These are phyloP conservation scores for Gila orcuttii DNA, from an alignment of 2,113 vertebrate species.

Conservation along the genomic window DNA sequence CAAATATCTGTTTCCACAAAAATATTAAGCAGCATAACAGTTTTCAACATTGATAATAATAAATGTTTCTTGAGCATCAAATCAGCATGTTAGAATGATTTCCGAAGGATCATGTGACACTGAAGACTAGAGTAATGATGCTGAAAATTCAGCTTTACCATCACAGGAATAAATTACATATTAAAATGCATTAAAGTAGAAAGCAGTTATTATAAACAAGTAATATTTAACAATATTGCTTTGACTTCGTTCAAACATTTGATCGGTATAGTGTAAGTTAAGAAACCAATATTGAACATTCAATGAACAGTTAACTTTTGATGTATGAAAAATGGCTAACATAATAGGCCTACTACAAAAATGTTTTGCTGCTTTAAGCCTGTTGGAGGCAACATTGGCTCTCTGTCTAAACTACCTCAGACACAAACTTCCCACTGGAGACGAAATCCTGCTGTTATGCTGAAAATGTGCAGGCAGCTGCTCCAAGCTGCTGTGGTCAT, in stretches of 20 bases:
- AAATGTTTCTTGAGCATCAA: not conserved
- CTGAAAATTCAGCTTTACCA: too few species aligned
- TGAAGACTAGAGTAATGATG: too few species aligned
- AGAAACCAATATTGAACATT: not conserved
- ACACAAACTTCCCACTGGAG: slow-evolving; percentile 1
- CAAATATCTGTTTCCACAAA: not conserved
- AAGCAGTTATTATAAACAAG: not conserved
- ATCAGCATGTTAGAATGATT: too few species aligned
- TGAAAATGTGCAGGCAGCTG: slow-evolving; percentile 6
- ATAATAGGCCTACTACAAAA: not conserved
- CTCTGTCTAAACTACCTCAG: not conserved
- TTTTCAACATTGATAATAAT: not conserved
- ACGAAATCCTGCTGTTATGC: slow-evolving; percentile 12
- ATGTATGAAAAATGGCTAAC: not conserved
- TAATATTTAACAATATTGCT: too few species aligned
- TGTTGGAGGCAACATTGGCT: slow-evolving; percentile 46
- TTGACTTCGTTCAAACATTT: not conserved
- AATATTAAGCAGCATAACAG: not conserved
- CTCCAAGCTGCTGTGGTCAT: slow-evolving; percentile 2
- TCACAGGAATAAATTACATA: not conserved
- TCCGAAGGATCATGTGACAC: too few species aligned
- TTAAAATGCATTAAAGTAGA: not conserved
- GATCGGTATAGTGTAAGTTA: not conserved
- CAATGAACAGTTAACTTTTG: not conserved
- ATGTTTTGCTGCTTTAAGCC: slow-evolving; percentile 25